phyloP scores from a whole-genome alignment of 2,888 invertebrate genomes.

The Drosophila anceps region DNA sequence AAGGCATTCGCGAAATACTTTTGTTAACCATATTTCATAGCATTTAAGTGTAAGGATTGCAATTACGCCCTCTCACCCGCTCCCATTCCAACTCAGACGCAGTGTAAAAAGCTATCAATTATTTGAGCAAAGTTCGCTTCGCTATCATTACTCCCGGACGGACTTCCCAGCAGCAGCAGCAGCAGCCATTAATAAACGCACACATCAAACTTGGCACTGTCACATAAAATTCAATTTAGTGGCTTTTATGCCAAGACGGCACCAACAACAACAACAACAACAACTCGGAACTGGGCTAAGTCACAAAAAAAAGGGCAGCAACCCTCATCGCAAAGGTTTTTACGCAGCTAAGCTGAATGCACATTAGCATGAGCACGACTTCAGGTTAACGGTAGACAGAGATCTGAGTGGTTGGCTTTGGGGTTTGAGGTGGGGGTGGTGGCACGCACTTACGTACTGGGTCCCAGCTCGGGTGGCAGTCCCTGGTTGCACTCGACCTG shows the following conservation, averaged over 20 bases:
- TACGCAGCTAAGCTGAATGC: constrained; percentile 68
- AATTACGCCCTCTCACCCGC: constrained; percentile 29
- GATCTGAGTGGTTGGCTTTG: constrained; percentile 12
- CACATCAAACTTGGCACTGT: constrained; percentile 72
- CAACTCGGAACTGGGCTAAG: constrained; percentile 33
- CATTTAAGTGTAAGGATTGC: constrained; percentile 58
- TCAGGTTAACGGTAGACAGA: constrained; percentile 48
- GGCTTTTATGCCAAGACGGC: constrained; percentile 55
- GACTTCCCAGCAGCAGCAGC: constrained; percentile 11
- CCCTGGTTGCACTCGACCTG: constrained; percentile 71
- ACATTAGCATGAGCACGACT: constrained; percentile 70
- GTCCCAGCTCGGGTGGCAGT: constrained; percentile 12
- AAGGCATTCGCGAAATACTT: constrained; percentile 66
- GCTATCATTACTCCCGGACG: constrained; percentile 58
- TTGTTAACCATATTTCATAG: constrained; percentile 73
- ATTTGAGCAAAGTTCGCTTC: constrained; percentile 39
- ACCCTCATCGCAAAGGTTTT: constrained; percentile 55
- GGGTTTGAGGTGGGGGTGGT: constrained; percentile 5
- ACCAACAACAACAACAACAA: constrained; percentile 30
- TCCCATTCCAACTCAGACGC: background rate
- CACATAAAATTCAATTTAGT: constrained; percentile 81
- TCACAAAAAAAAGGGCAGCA: constrained; percentile 56
- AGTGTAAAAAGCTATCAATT: constrained; percentile 50
- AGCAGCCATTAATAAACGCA: constrained; percentile 73
- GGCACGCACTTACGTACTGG: constrained; percentile 48